A percentile compares a stretch with the other conserved stretches of the same genome.
Evolutionary conservation across 2,113 vertebrate genomes (phyloP).

Genomic region (Tragulus kanchil): DNA sequence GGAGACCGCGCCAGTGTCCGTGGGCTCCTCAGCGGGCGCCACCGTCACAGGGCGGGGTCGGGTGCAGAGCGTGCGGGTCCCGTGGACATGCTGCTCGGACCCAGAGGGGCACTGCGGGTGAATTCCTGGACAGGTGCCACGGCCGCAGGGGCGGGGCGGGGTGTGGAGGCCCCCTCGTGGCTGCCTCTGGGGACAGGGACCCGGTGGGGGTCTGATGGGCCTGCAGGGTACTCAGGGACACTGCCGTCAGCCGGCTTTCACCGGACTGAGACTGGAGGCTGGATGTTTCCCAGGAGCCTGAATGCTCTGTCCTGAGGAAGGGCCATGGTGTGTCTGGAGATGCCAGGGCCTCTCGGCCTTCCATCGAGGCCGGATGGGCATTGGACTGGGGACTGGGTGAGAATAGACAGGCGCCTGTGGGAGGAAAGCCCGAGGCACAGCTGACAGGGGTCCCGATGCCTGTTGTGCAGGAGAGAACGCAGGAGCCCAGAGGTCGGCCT

Average conservation of each 20-base stretch:
- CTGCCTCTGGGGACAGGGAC: background rate
- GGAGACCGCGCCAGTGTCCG: background rate
- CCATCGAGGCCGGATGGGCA: background rate
- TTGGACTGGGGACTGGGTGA: background rate
- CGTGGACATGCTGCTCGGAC: fast-evolving
- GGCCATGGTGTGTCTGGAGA: background rate
- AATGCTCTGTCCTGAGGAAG: background rate
- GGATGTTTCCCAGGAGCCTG: background rate
- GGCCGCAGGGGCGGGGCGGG: no score
- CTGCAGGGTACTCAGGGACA: background rate
- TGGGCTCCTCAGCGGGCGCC: background rate
- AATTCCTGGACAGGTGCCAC: background rate
- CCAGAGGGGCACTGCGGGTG: fast-evolving
- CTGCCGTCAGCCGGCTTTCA: background rate
- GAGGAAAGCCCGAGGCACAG: background rate
- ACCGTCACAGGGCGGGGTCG: fast-evolving
- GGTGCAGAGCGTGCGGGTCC: fast-evolving
- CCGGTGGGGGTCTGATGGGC: fast-evolving
- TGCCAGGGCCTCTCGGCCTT: background rate
- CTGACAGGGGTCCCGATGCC: background rate
- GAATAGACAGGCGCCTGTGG: background rate
- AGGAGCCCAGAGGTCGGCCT: background rate
- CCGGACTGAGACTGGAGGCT: background rate
- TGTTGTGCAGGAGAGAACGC: background rate
- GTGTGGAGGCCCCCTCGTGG: background rate